Conservation (phyloP, 2,113 vertebrate species). For the Calyptommatus sinebrachiatus region DNA sequence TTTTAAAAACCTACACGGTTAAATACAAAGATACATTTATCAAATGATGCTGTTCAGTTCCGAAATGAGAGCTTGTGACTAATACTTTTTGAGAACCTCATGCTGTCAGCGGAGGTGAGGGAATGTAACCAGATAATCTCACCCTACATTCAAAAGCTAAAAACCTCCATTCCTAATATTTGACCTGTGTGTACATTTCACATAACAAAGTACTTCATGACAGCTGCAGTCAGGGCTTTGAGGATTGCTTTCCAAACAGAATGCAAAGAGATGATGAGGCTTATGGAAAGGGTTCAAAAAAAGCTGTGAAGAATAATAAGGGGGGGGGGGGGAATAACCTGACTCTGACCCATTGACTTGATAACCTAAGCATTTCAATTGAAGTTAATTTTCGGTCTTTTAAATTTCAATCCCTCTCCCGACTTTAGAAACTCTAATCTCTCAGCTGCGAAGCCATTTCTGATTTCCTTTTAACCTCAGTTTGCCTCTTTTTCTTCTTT, state of each 20-base stretch:
- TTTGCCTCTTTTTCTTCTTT: constrained; percentile 8
- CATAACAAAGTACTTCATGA: background rate
- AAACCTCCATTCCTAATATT: background rate
- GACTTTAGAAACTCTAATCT: background rate
- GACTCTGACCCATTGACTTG: background rate
- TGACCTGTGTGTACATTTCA: background rate
- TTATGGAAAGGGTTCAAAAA: background rate
- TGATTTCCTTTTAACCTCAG: background rate
- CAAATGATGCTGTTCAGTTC: background rate
- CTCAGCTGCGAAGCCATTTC: background rate
- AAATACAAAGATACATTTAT: background rate
- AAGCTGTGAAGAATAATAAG: background rate
- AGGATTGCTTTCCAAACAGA: background rate
- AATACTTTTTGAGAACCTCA: background rate
- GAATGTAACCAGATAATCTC: background rate
- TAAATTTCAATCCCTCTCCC: background rate
- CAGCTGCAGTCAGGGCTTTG: background rate
- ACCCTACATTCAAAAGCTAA: background rate
- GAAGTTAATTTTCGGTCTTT: constrained; percentile 1
- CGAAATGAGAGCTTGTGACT: background rate
- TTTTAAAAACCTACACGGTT: background rate
- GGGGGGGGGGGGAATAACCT: background rate
- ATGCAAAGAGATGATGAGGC: background rate
- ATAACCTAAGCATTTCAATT: background rate
- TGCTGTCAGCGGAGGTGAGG: background rate